A percentile compares a stretch with the other conserved stretches of the same genome.
Conservation (phyloP, 1,140 invertebrate genomes). For the Agraylea sexmaculata region DNA sequence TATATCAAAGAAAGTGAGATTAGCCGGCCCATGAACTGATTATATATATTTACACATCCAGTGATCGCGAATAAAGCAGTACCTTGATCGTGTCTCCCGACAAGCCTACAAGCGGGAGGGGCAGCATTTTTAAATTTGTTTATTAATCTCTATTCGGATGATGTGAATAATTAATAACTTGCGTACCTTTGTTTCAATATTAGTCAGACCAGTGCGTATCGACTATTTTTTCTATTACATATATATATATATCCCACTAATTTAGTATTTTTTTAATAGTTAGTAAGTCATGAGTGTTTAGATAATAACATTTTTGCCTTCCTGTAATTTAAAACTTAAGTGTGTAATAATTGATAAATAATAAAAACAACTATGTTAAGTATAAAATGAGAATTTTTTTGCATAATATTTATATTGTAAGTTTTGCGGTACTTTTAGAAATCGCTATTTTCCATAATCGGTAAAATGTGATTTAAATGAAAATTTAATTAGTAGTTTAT, state of each 20-base stretch:
- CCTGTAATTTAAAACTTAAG: slow-evolving; percentile 20
- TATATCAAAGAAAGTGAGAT: background rate
- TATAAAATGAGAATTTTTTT: background rate
- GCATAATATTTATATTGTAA: slow-evolving; percentile 11
- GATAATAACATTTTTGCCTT: slow-evolving; percentile 22
- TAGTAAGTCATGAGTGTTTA: slow-evolving; percentile 19
- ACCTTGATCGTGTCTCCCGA: background rate
- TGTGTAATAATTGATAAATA: no score
- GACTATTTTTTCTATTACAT: no score
- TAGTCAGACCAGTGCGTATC: no score
- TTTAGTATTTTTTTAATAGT: slow-evolving; percentile 14
- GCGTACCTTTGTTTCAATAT: no score
- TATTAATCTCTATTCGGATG: no score
- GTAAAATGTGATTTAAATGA: slow-evolving; percentile 21
- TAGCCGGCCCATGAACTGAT: background rate
- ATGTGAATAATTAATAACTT: no score
- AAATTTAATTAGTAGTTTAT: background rate
- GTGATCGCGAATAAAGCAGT: background rate
- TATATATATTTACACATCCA: slow-evolving; percentile 1
- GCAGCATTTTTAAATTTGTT: slow-evolving; percentile 17
- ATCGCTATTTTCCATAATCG: slow-evolving; percentile 20
- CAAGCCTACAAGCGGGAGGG: background rate
- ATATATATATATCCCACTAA: no score
- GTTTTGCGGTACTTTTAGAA: slow-evolving; percentile 8
- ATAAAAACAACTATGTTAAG: no score